Conservation (phyloP, 2,888 invertebrate genomes). For the Entomobrya multifasciata region DNA sequence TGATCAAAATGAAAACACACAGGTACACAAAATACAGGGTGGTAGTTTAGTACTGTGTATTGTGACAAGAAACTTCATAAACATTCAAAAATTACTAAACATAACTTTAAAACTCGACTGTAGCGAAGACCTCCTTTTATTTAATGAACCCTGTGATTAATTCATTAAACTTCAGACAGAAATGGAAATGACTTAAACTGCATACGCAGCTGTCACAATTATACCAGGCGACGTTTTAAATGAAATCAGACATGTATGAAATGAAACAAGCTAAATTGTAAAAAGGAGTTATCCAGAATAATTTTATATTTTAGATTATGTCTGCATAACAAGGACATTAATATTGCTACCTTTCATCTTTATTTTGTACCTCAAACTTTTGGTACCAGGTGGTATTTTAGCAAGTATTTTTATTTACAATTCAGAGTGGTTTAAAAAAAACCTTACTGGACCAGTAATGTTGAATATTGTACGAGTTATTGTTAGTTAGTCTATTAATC, state of each 20-base stretch:
- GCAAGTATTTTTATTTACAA: conserved; percentile 13
- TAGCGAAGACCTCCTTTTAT: too few relatives aligned
- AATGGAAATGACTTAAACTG: too few relatives aligned
- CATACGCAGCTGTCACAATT: conserved; percentile 28
- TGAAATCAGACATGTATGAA: conserved; percentile 45
- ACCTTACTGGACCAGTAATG: neutral
- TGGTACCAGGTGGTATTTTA: conserved; percentile 54
- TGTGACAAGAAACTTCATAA: conserved; percentile 16
- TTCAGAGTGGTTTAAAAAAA: neutral
- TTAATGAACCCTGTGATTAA: conserved; percentile 45
- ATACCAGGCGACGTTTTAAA: conserved; percentile 49
- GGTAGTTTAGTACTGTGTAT: neutral
- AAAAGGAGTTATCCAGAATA: neutral
- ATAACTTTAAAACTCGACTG: too few relatives aligned
- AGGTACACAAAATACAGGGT: neutral
- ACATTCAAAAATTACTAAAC: conserved; percentile 1
- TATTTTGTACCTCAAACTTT: conserved; percentile 7
- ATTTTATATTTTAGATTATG: too few relatives aligned
- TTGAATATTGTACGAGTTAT: too few relatives aligned
- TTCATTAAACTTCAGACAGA: conserved; percentile 3
- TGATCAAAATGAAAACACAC: too few relatives aligned
- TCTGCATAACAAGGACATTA: neutral
- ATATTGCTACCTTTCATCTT: too few relatives aligned
- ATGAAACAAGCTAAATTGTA: neutral
- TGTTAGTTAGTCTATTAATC: too few relatives aligned